Evolutionary conservation across 2,888 invertebrate species (phyloP), one percentile per base, ranked within the genome.

Genomic region (Acronicta alni): DNA sequence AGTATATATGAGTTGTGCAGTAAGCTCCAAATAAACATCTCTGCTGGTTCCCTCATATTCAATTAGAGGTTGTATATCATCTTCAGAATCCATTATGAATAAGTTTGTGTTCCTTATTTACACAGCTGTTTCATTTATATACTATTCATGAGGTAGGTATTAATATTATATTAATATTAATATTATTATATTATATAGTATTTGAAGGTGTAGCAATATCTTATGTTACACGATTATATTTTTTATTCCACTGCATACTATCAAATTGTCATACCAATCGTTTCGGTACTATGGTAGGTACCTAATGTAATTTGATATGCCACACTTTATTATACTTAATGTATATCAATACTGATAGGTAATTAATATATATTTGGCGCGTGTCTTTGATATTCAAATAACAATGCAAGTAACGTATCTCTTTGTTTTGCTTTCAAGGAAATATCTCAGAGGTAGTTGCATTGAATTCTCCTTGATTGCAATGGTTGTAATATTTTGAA

Each of bases 51-150:
- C 78, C 51, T 86, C 87, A 73, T 89, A 85, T n/a, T 85, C 81
- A 57, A 93, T 91, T 6, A 93, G 80, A 6, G 93, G 93, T 45
- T 85, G 89, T 65, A 85, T 79, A 68, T 92, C 92, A 55, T 93
- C 92, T 51, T 92, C 92, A 0, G 83, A 86, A 51, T 88, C 86
- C 89, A 91, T 90, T 18, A 46, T 80, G 62, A 35, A 12, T 30
- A 3, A 30, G 30, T 41, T 5, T 67, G 23, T 35, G 37, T 53
- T 52, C 30, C 20, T 39, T 55, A 18, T 49, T 65, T 38, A 51
- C 44, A 41, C 55, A 60, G 43, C 17, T 42, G 44, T 45, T 53
- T 44, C 10, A 52, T 30, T 57, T 7, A 51, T 46, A 48, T 23
- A 38, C n/a, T 23, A 17, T n/a, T 45, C 16, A 12, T n/a, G 10